A percentile compares a stretch with the other conserved stretches of the same genome.
Evolutionary conservation across 2,113 vertebrate genomes (phyloP).

Genomic region (Clarias gariepinus): DNA sequence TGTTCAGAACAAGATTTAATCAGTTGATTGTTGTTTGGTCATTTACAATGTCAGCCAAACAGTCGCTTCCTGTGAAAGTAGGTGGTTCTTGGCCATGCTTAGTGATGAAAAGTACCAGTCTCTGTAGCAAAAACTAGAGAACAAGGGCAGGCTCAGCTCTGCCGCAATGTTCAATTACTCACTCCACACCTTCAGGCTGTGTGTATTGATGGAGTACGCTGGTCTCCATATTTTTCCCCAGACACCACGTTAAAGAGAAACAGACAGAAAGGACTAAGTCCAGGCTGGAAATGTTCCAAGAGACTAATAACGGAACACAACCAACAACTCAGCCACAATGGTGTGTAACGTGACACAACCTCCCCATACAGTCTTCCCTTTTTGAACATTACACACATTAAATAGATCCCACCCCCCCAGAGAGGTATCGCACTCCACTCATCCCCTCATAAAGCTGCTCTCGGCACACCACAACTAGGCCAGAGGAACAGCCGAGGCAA

Average conservation of each 20-base stretch:
- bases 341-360: neutral
- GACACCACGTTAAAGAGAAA: constrained; percentile 28
- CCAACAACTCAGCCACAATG: constrained; percentile 23
- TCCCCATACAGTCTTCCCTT: constrained; percentile 5
- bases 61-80: neutral
- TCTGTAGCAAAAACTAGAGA: neutral
- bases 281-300: constrained; percentile 21
- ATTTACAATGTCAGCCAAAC: constrained; percentile 12
- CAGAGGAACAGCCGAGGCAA: constrained; percentile 1
- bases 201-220: constrained; percentile 44
- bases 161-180: constrained; percentile 28
- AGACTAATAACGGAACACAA: constrained; percentile 29
- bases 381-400: constrained; percentile 28
- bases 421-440: constrained; percentile 18
- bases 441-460: constrained; percentile 9
- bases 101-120: neutral
- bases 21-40: constrained; percentile 20
- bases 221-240: constrained; percentile 9
- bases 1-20: constrained; percentile 22
- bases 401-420: neutral
- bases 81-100: neutral
- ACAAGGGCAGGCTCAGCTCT: neutral
- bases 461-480: neutral
- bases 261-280: constrained; percentile 47
- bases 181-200: constrained; percentile 12